Evolutionary conservation across 2,888 invertebrate genomes (phyloP), one percentile per base, ranked within the genome.

Genomic region (Clostera curtula): DNA sequence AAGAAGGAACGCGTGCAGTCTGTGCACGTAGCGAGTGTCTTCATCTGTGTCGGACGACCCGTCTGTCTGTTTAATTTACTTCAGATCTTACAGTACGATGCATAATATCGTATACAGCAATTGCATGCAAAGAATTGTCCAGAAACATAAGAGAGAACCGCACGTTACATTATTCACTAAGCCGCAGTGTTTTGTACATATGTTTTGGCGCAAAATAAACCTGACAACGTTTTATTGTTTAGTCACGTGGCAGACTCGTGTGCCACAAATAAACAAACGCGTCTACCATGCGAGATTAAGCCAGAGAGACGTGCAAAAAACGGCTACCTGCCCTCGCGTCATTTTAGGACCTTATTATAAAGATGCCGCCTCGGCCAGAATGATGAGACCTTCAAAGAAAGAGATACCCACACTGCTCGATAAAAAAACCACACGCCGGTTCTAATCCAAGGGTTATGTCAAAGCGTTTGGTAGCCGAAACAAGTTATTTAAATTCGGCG

Each of bases 401-500:
- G 68, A 62, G 72, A 72, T 56, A 39, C 37, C 31, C 36, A 41
- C 36, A 38, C 44, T 40, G 40, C 43, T 47, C 62, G 49, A 44
- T 49, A 58, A 74, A 65, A 57, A 64, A 53, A 65, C 62, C 56
- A 49, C 45, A 45, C 36, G 51, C 61, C 57, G 52, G 49, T 52
- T 59, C 63, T 60, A 41, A 41, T 41, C 29, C 53, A 55, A 68
- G 64, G 73, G 64, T 67, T 71, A 70, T 63, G 75, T 74, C 69
- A 73, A 72, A 58, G 60, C 63, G 58, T 56, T 58, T 53, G 69
- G 76, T 60, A 72, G 72, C 69, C 61, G 55, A 69, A 80, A 79
- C 80, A 59, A 70, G 80, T 79, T 82, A 77, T 82, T 77, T 67
- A 77, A 77, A 79, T 77, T 66, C 56, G 55, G 54, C 48, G 60